Percentiles rank a stretch among this genome's conserved stretches.
Evolutionary conservation across 2,797 vertebrate genomes (phyloP).

Genomic region (Crypturellus tataupa): DNA sequence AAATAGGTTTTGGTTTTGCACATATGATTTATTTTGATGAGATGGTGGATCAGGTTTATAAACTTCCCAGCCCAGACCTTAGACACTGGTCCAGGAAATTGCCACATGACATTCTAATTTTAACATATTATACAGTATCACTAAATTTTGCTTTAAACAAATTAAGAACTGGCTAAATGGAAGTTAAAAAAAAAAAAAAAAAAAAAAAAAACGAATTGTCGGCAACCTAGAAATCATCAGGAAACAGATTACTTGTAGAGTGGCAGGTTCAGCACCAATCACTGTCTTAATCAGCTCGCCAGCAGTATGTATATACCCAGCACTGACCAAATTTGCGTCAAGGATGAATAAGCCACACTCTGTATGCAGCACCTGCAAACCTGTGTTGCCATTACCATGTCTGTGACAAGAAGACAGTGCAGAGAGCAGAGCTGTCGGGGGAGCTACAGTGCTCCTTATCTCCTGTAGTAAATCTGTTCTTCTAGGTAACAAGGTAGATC

Average conservation of each 20-base stretch:
- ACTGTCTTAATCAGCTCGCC: background rate
- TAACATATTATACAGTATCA: background rate
- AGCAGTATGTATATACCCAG: background rate
- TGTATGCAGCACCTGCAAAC: background rate
- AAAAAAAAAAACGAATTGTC: background rate
- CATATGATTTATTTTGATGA: background rate
- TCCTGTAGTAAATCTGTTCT: background rate
- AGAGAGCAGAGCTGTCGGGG: background rate
- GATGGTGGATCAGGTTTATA: background rate
- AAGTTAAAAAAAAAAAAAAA: too few species aligned
- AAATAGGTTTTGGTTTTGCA: background rate
- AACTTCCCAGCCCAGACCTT: background rate
- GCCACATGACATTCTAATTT: background rate
- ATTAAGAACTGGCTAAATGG: background rate
- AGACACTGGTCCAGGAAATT: background rate
- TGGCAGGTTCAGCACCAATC: background rate
- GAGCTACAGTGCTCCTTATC: background rate
- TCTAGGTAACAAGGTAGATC: background rate
- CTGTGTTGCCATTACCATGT: background rate
- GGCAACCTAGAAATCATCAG: rapidly evolving
- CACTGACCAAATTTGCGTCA: background rate
- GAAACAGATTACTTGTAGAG: background rate
- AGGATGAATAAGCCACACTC: background rate
- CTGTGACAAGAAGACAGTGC: background rate
- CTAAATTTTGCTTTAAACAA: background rate